Conservation (phyloP, 2,113 vertebrate species). For the Astur gentilis region DNA sequence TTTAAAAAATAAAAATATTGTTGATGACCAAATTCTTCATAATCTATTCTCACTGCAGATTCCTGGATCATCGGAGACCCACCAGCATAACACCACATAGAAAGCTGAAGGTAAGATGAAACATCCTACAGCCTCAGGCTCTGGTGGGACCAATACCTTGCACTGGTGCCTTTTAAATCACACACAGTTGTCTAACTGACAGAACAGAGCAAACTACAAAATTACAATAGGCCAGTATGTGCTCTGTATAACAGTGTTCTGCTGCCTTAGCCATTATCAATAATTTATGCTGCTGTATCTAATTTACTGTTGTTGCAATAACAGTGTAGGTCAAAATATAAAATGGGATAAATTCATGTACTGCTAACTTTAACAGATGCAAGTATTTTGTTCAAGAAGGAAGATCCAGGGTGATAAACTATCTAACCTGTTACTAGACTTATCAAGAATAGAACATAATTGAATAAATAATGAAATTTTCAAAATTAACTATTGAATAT, state of each 20-base stretch:
- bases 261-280: background rate
- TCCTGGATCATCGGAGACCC: background rate
- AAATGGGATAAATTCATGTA: background rate
- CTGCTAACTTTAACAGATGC: background rate
- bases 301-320: background rate
- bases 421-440: background rate
- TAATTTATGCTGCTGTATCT: background rate
- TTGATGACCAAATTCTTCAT: background rate
- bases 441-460: background rate
- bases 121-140: background rate
- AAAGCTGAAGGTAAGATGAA: conserved; percentile 49
- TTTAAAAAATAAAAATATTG: background rate
- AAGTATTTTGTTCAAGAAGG: background rate
- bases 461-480: background rate
- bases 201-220: background rate
- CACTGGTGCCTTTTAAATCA: background rate
- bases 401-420: background rate
- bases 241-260: background rate
- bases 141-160: background rate
- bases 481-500: background rate
- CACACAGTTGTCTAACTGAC: background rate
- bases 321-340: background rate
- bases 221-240: background rate
- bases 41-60: background rate
- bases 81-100: background rate